Conservation (phyloP, 2,888 invertebrate genomes). For the Tetanocera ferruginea region DNA sequence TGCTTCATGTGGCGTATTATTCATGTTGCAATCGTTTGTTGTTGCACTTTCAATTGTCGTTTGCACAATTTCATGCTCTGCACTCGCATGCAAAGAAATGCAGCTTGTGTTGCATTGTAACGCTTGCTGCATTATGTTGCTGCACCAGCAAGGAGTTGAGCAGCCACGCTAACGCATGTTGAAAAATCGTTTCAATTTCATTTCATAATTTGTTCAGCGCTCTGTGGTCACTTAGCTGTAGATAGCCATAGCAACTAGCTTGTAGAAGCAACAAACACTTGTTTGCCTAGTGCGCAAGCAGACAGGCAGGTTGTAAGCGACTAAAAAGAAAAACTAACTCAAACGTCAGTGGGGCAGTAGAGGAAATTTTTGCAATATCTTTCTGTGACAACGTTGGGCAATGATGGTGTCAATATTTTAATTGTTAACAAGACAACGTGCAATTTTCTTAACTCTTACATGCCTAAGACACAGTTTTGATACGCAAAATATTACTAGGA, state of each 20-base stretch:
- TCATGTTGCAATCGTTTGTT: not conserved
- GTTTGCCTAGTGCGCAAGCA: not conserved
- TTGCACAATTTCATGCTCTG: not conserved
- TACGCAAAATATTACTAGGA: not conserved
- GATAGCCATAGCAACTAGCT: too few species aligned
- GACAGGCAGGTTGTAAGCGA: not conserved
- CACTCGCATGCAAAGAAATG: constrained; percentile 3
- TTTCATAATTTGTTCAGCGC: too few species aligned
- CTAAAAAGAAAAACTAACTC: not conserved
- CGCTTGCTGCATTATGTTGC: not conserved
- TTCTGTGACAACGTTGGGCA: too few species aligned
- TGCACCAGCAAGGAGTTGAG: not conserved
- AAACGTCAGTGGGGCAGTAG: not conserved
- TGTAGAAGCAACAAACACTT: not conserved
- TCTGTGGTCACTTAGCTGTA: too few species aligned
- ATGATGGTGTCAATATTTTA: too few species aligned
- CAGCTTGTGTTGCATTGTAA: not conserved
- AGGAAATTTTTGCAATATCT: not conserved
- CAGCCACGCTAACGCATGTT: too few species aligned
- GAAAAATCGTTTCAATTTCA: too few species aligned
- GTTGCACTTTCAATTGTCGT: constrained; percentile 8
- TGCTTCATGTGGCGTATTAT: not conserved
- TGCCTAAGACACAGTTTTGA: not conserved
- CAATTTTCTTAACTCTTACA: not conserved
- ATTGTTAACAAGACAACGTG: too few species aligned